These are phyloP conservation scores for Candoia aspera DNA, from an alignment of 2,113 vertebrate species.

Conservation along the genomic window DNA sequence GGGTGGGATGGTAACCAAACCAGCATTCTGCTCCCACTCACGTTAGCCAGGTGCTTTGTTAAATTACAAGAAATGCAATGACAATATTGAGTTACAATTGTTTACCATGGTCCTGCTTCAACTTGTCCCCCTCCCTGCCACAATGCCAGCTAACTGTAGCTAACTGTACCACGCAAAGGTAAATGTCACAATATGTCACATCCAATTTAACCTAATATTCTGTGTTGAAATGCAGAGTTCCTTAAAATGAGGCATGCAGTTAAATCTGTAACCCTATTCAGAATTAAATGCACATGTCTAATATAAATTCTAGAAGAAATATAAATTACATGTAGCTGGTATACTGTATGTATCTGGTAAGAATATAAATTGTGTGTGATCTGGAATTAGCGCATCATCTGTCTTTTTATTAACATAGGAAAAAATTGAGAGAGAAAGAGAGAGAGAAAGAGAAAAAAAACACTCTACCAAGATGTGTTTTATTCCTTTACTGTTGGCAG, in stretches of 20 bases:
- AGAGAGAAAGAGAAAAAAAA: not conserved
- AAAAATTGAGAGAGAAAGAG: too few species aligned
- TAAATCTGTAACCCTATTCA: not conserved
- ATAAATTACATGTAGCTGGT: not conserved
- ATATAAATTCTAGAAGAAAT: not conserved
- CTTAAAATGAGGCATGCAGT: not conserved
- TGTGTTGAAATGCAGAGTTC: not conserved
- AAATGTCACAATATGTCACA: not conserved
- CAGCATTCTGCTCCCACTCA: not conserved
- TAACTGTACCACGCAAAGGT: not conserved
- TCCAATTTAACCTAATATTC: not conserved
- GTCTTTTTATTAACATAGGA: not conserved
- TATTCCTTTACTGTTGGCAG: not conserved
- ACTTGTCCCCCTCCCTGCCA: not conserved
- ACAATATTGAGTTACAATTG: not conserved
- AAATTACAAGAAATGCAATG: not conserved
- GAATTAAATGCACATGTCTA: not conserved
- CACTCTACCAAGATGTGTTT: not conserved
- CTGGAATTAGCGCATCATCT: not conserved
- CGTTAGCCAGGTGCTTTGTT: too few species aligned
- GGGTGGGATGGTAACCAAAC: not conserved
- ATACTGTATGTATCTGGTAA: not conserved
- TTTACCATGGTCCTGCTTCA: not conserved
- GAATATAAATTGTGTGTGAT: not conserved
- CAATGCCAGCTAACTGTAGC: not conserved